phyloP scores from a whole-genome alignment of 1,140 invertebrate genomes.

The Steinernema khuongi region DNA sequence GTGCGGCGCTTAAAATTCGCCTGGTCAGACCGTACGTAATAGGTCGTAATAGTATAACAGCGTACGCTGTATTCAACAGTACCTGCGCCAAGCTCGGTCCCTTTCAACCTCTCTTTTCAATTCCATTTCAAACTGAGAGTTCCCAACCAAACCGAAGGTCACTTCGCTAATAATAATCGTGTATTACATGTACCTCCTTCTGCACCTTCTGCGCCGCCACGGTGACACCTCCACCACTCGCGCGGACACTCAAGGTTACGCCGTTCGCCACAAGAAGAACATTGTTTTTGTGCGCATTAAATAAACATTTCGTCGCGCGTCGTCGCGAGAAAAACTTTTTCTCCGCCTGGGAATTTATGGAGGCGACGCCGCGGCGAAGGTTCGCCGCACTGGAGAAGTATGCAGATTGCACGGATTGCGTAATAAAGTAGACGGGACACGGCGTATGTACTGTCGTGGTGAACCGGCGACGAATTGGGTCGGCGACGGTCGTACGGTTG shows the following conservation, averaged over 20 bases:
- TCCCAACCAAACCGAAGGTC: no score
- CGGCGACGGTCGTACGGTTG: slow-evolving; percentile 3
- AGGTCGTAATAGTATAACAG: no score
- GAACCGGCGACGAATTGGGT: slow-evolving; percentile 12
- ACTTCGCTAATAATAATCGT: slow-evolving; percentile 7
- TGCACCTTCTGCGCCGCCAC: no score
- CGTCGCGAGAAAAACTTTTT: slow-evolving; percentile 7
- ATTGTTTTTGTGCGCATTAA: slow-evolving; percentile 13
- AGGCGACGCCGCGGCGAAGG: neutral
- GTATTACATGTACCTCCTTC: neutral
- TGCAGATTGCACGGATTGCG: slow-evolving; percentile 8
- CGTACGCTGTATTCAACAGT: no score
- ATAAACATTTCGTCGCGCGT: slow-evolving; percentile 13
- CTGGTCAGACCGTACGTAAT: no score
- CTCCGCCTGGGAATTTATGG: slow-evolving; percentile 16
- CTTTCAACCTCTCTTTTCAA: no score
- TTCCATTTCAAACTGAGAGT: no score
- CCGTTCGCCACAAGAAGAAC: neutral
- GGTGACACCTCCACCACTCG: neutral
- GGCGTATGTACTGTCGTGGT: neutral
- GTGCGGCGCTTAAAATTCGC: no score
- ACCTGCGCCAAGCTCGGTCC: no score
- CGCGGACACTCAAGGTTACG: slow-evolving; percentile 1
- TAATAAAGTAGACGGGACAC: neutral
- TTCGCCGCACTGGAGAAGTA: neutral